Conservation (phyloP, 2,113 vertebrate species). For the Eulemur rufifrons region DNA sequence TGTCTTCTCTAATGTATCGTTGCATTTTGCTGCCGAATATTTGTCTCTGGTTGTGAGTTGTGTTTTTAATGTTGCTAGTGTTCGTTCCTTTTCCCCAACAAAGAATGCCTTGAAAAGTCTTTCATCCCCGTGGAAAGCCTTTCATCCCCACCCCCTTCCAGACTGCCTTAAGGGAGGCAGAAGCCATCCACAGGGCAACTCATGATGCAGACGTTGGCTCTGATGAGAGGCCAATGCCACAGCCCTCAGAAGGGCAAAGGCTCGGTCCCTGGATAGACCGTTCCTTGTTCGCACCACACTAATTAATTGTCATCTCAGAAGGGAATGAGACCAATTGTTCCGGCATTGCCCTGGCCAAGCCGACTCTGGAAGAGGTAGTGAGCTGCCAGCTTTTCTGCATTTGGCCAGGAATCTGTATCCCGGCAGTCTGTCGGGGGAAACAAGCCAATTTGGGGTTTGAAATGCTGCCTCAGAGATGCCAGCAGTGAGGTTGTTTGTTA, state of each 20-base stretch:
- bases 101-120: not conserved
- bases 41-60: not conserved
- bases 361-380: not conserved
- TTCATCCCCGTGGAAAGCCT: not conserved
- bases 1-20: not conserved
- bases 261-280: not conserved
- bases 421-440: not conserved
- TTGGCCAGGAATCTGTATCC: not conserved
- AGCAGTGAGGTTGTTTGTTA: slow-evolving; percentile 5
- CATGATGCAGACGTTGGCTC: not conserved
- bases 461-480: slow-evolving; percentile 45
- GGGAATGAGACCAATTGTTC: slow-evolving; percentile 51
- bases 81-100: not conserved
- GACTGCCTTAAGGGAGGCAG: not conserved
- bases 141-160: no score
- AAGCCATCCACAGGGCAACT: not conserved
- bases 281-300: slow-evolving; percentile 51
- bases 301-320: slow-evolving; percentile 63
- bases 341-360: not conserved
- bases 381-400: not conserved
- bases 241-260: not conserved
- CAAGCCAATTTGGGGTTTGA: slow-evolving; percentile 50
- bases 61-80: not conserved
- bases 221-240: not conserved
- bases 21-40: not conserved